phyloP scores from a whole-genome alignment of 2,888 invertebrate species.

The Melanostoma mellinum region DNA sequence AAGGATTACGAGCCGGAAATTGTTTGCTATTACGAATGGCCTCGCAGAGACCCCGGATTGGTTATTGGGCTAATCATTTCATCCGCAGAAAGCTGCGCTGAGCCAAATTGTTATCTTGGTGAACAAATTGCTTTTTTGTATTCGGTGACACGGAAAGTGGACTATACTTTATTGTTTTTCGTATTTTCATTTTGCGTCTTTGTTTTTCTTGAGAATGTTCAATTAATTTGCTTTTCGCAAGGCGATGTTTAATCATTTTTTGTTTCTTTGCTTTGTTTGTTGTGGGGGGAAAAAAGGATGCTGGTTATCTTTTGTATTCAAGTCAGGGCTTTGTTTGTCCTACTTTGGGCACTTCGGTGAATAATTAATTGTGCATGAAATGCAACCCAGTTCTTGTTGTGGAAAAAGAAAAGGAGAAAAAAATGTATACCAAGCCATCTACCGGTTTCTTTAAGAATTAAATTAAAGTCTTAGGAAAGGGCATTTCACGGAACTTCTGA shows the following conservation, averaged over 20 bases:
- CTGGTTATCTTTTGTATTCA: constrained; percentile 35
- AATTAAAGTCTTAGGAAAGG: too few species aligned
- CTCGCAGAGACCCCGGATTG: constrained; percentile 28
- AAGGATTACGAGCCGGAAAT: constrained; percentile 54
- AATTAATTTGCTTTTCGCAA: constrained; percentile 53
- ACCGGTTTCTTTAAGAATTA: too few species aligned
- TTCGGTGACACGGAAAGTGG: constrained; percentile 52
- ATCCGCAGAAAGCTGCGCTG: constrained; percentile 45
- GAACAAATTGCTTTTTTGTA: constrained; percentile 58
- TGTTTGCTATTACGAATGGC: constrained; percentile 49
- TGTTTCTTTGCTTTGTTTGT: constrained; percentile 5
- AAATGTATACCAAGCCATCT: too few species aligned
- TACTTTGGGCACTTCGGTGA: constrained; percentile 25
- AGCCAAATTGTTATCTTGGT: constrained; percentile 50
- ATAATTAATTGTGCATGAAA: constrained; percentile 34
- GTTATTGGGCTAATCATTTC: constrained; percentile 56
- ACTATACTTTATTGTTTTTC: constrained; percentile 36
- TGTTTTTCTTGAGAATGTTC: constrained; percentile 37
- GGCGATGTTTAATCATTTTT: constrained; percentile 53
- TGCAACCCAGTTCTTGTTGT: constrained; percentile 31
- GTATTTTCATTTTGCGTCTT: not conserved
- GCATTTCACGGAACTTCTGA: too few species aligned
- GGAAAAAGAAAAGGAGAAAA: too few species aligned
- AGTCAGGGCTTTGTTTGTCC: constrained; percentile 27
- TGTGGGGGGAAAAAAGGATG: not conserved